These are phyloP conservation scores for Peromyscus aztecus DNA, from an alignment of 2,797 vertebrate species.

Conservation along the genomic window DNA sequence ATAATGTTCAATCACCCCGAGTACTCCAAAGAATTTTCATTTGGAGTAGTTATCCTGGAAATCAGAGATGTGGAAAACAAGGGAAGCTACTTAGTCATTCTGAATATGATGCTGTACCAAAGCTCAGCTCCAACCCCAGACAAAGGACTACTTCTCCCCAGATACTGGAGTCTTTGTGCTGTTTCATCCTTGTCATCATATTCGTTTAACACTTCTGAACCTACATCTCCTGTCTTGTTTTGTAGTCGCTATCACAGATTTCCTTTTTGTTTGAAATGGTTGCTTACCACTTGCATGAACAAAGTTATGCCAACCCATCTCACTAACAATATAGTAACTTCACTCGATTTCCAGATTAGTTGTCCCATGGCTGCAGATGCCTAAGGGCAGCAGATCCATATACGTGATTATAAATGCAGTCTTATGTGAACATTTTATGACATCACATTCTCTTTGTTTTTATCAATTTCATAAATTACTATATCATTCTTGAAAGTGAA, in stretches of 20 bases:
- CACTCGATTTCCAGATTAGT: neutral
- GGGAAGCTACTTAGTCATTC: neutral
- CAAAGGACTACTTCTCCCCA: neutral
- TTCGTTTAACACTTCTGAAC: neutral
- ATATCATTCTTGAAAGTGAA: neutral
- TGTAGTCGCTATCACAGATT: neutral
- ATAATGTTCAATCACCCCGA: neutral
- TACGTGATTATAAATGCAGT: neutral
- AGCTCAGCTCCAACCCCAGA: neutral
- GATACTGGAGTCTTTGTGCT: neutral
- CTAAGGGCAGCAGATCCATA: neutral
- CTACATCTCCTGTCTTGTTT: neutral
- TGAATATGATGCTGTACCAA: neutral
- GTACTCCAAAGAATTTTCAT: neutral
- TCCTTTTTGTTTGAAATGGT: constrained; percentile 16
- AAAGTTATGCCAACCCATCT: neutral
- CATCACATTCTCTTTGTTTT: neutral
- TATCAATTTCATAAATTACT: neutral
- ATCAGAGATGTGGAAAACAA: neutral
- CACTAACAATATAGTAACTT: neutral
- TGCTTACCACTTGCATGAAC: neutral
- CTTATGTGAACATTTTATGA: neutral
- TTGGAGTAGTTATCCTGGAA: neutral
- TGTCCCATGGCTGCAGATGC: neutral
- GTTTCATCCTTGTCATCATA: neutral